Evolutionary conservation across 2,113 vertebrate species (phyloP), one percentile per base, ranked within the genome.

Genomic region (Scartelaos histophorus): DNA sequence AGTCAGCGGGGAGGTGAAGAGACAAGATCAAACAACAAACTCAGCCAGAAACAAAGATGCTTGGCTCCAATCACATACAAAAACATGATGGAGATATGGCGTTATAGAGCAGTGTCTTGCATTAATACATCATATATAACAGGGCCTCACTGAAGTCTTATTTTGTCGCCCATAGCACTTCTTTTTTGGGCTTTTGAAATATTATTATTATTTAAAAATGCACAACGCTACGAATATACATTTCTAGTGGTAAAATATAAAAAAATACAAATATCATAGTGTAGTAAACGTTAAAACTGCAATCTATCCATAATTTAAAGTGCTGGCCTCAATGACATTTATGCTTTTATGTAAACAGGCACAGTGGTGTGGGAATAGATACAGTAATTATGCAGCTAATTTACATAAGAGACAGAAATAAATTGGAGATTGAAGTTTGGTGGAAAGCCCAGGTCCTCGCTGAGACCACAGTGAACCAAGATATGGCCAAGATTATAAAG

Each of bases 11-110:
- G 64, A 54, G 67, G 67, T 67, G 77, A 51, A 62, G 66, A 54
- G 54, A 80, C 34, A 19, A 64, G 61, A 85, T 81, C 43, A 74
- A 76, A 71, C 73, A 51, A 71, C 61, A 66, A 61, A 77, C 58
- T 66, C 43, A 81, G 70, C 82, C 66, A 66, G 64, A 64, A 75
- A 74, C 69, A 85, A 82, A 68, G 73, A 82, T 51, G 43, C 73
- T 21, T 35, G 77, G 82, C 85, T 83, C 74, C 67, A 65, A 53
- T 75, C 69, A 56, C 56, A 69, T 71, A 76, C 62, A 54, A 46
- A 70, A 70, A 61, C 46, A 47, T 57, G 49, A 67, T 73, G 46
- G 61, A 25, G 15, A 58, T 24, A 64, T 0, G 49, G 64, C 69
- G 70, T 25, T 43, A 58, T 58, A 7, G 56, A 5, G 22, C 56